Evolutionary conservation across 1,140 invertebrate species (phyloP), one percentile per base, ranked within the genome.

Genomic region (Agrilus planipennis): DNA sequence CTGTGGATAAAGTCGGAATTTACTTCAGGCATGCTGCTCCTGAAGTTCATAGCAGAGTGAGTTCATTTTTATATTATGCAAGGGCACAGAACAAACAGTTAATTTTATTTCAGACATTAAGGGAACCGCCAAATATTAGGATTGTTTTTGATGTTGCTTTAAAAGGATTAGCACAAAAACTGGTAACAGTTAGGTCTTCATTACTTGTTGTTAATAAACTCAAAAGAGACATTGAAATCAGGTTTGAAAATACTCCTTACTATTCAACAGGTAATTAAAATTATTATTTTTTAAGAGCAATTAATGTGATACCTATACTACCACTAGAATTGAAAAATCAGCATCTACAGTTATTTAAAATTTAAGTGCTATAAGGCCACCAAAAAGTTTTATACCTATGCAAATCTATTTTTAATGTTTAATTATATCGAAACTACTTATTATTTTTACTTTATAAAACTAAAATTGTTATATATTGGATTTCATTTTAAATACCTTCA

Each of bases 131-230:
- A 20, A 23, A 21, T 11, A 3, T 22, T 16, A 21, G 87, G 45
- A 68, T 93, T 14, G 85, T 93, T 6, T 82, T 93, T 57, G 84
- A 86, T 50, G 85, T 98, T 1, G 78, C 81, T 2, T 66, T 96
- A 39, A 89, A 93, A 62, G 90, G 90, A 1, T 91, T 86, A 22
- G 92, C 93, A 0, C 76, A 86, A 43, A 97, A 97, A 65, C 66
- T 96, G 39, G 84, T 98, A n/a, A 89, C 86, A n/a, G 79, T 98
- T 3, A 73, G 90, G 39, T 96, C 92, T 16, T 88, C 90, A 22
- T 65, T 97, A 29, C 73, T 79, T 39, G 63, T 96, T 2, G 63
- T 73, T 4, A 98, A 98, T 67, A 70, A 73, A 50, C 59, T 90
- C 42, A 72, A 75, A 34, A 75, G 83, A 41, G 53, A 72, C 0